Conservation (phyloP, 1,140 invertebrate genomes). For the Oscheius sp. region DNA sequence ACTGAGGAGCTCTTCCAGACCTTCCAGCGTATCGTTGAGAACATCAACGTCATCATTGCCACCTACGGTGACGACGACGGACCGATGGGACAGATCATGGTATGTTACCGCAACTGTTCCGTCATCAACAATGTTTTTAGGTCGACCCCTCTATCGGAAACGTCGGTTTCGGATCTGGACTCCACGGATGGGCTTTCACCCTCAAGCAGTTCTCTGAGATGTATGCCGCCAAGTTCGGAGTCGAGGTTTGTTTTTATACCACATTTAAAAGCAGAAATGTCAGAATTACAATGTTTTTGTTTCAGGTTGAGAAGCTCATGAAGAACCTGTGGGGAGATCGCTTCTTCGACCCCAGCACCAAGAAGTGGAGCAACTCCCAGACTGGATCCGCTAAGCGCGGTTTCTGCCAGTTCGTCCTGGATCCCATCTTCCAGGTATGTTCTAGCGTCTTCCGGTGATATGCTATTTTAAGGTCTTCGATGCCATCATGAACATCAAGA, state of each 20-base stretch:
- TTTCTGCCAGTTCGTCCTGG: conserved; percentile 96
- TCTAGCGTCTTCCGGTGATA: neutral
- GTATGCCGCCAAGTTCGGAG: conserved; percentile 97
- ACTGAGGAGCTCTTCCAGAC: conserved; percentile 97
- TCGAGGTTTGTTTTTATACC: conserved; percentile 69
- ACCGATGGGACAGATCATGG: conserved; percentile 96
- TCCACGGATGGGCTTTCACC: conserved; percentile 99
- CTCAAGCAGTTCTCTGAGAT: conserved; percentile 98
- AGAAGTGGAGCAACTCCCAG: conserved; percentile 94
- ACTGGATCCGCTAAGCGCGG: conserved; percentile 84
- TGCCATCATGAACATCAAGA: conserved; percentile 95
- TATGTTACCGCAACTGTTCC: too few species aligned
- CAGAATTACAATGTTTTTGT: neutral
- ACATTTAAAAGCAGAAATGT: neutral
- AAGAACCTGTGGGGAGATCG: conserved; percentile 88
- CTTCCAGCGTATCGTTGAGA: conserved; percentile 99
- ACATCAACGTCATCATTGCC: conserved; percentile 98
- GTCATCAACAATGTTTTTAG: too few species aligned
- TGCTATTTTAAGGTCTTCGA: conserved; percentile 72
- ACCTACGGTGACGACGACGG: conserved; percentile 96
- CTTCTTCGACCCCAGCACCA: conserved; percentile 93
- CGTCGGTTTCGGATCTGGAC: conserved; percentile 95
- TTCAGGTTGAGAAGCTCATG: conserved; percentile 84
- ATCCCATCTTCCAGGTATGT: conserved; percentile 87
- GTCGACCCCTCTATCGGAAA: conserved; percentile 95